Conservation (phyloP, 2,888 invertebrate species). For the Hirtodrosophila alboralis region DNA sequence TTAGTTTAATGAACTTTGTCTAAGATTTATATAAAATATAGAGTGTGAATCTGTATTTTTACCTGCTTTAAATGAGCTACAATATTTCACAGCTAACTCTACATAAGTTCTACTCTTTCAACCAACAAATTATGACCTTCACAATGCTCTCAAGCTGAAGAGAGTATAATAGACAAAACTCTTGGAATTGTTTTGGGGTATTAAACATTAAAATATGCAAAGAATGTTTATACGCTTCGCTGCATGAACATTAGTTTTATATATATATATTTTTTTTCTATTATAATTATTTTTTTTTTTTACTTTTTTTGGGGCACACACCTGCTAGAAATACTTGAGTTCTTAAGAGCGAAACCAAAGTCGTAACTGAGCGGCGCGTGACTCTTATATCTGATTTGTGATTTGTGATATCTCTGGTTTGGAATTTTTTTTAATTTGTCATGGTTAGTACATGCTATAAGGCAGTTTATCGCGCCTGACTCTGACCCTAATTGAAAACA, state of each 20-base stretch:
- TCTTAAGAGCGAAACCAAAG: slow-evolving; percentile 20
- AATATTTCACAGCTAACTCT: too few relatives aligned
- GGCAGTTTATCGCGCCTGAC: slow-evolving; percentile 26
- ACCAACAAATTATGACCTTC: slow-evolving; percentile 39
- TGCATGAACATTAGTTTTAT: slow-evolving; percentile 39
- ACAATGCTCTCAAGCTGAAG: slow-evolving; percentile 18
- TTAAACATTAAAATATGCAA: slow-evolving; percentile 46
- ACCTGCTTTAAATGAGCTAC: too few relatives aligned
- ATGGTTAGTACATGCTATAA: background rate
- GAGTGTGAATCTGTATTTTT: too few relatives aligned
- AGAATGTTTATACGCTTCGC: slow-evolving; percentile 41
- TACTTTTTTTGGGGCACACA: slow-evolving; percentile 28
- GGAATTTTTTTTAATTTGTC: slow-evolving; percentile 13
- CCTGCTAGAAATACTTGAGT: slow-evolving; percentile 24
- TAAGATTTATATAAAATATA: too few relatives aligned
- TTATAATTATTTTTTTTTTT: background rate
- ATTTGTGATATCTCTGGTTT: slow-evolving; percentile 25
- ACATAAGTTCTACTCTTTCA: slow-evolving; percentile 3
- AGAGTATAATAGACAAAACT: slow-evolving; percentile 16
- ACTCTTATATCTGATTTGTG: slow-evolving; percentile 46
- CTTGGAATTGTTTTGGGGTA: slow-evolving; percentile 1
- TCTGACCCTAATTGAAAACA: slow-evolving; percentile 70
- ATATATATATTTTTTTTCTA: slow-evolving; percentile 12
- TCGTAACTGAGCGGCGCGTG: slow-evolving; percentile 46
- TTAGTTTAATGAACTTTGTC: too few relatives aligned